A percentile compares a stretch with the other conserved stretches of the same genome.
phyloP scores from a whole-genome alignment of 2,113 vertebrate species.

The Neoarius graeffei region DNA sequence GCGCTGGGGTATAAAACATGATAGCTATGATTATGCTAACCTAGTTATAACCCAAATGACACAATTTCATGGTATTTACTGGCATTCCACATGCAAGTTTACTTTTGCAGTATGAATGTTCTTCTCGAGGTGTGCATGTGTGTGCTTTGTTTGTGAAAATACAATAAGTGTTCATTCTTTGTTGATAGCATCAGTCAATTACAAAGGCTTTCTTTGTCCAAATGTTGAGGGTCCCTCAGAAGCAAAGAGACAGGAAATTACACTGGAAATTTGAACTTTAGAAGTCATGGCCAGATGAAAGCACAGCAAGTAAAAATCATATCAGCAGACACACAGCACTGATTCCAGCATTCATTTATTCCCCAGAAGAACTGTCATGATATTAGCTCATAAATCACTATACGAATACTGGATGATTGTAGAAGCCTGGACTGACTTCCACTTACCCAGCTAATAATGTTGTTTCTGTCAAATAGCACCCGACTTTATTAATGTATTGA shows the following conservation, averaged over 20 bases:
- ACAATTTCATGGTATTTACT: not conserved
- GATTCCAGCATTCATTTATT: constrained; percentile 48
- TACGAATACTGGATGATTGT: not conserved
- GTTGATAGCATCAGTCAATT: constrained; percentile 61
- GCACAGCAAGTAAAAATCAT: constrained; percentile 51
- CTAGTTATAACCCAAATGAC: not conserved
- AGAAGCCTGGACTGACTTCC: constrained; percentile 6
- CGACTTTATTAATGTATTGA: constrained; percentile 6
- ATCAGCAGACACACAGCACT: constrained; percentile 52
- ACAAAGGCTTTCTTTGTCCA: constrained; percentile 48
- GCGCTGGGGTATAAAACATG: not conserved
- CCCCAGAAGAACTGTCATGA: constrained; percentile 38
- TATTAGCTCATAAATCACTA: constrained; percentile 61
- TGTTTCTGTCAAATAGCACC: constrained; percentile 3
- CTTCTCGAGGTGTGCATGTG: constrained; percentile 32
- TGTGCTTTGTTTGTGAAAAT: constrained; percentile 31
- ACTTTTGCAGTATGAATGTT: not conserved
- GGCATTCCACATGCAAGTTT: not conserved
- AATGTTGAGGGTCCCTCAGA: constrained; percentile 22
- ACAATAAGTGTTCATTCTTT: constrained; percentile 30
- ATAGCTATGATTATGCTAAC: not conserved
- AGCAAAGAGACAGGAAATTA: constrained; percentile 70
- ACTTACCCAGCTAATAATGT: constrained; percentile 17
- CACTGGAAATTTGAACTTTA: constrained; percentile 61
- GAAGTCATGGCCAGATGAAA: constrained; percentile 65